Evolutionary conservation across 2,113 vertebrate species (phyloP).

Genomic region (Callospermophilus lateralis): DNA sequence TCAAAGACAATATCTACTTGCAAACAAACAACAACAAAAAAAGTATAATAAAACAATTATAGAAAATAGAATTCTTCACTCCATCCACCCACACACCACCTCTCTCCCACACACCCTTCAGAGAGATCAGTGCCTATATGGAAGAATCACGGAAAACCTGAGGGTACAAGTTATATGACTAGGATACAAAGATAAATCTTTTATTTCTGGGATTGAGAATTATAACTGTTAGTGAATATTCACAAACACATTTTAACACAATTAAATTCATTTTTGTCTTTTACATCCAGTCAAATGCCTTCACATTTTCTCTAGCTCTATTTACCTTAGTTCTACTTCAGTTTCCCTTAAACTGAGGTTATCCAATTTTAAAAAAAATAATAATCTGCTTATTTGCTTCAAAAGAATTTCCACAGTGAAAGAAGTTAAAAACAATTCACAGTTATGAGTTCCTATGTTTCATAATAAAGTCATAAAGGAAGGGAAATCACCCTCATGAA

Average conservation of each 20-base stretch:
- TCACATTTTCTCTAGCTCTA: not conserved
- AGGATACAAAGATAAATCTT: not conserved
- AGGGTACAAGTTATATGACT: not conserved
- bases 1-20: conserved; percentile 36
- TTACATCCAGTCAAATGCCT: not conserved
- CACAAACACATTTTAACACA: not conserved
- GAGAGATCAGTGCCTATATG: not conserved
- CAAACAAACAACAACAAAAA: not conserved
- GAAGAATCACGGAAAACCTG: not conserved
- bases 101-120: not conserved
- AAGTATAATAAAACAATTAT: not conserved
- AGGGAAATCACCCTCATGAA: not conserved
- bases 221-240: not conserved
- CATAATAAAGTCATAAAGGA: conserved; percentile 21
- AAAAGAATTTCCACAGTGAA: conserved; percentile 37
- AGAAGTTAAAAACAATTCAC: conserved; percentile 14
- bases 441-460: conserved; percentile 35
- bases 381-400: not conserved
- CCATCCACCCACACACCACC: no score
- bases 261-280: not conserved
- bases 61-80: conserved; percentile 12
- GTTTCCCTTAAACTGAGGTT: not conserved
- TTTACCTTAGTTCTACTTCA: not conserved
- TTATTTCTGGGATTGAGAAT: conserved; percentile 43
- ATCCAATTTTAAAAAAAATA: not conserved